A percentile compares a stretch with the other conserved stretches of the same genome.
phyloP scores from a whole-genome alignment of 2,888 invertebrate genomes.

The Hoplodrina ambigua region DNA sequence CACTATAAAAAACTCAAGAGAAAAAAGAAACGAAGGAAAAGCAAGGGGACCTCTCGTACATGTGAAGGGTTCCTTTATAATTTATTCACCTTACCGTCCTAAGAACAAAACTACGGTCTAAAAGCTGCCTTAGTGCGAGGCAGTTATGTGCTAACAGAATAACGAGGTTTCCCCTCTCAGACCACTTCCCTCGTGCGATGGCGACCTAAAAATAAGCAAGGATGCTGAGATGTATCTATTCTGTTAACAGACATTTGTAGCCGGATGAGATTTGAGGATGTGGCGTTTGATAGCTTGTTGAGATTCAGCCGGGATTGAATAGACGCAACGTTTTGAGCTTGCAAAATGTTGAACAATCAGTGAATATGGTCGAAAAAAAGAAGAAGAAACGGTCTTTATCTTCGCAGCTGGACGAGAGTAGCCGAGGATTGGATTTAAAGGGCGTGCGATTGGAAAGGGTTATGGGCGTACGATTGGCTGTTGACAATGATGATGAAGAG shows the following conservation, averaged over 20 bases:
- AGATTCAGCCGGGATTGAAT: constrained; percentile 20
- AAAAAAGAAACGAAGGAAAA: constrained; percentile 43
- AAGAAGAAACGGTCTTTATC: not conserved
- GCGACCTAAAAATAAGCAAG: constrained; percentile 82
- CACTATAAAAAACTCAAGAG: constrained; percentile 45
- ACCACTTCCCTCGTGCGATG: constrained; percentile 74
- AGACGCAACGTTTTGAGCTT: not conserved
- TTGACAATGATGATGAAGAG: not conserved
- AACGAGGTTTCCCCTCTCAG: constrained; percentile 70
- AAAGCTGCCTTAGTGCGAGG: constrained; percentile 58
- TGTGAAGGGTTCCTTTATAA: constrained; percentile 57
- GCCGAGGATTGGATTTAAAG: too few species aligned
- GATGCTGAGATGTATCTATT: constrained; percentile 66
- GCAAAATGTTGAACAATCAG: constrained; percentile 8
- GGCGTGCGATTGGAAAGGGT: not conserved
- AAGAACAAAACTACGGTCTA: constrained; percentile 51
- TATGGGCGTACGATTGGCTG: not conserved
- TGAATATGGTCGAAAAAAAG: not conserved
- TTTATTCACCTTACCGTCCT: constrained; percentile 54
- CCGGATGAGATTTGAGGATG: constrained; percentile 57
- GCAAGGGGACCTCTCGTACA: constrained; percentile 50
- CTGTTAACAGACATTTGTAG: constrained; percentile 62
- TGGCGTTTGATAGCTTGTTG: constrained; percentile 42
- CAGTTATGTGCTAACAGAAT: constrained; percentile 68
- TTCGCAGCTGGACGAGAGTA: not conserved